Conservation (phyloP, 2,888 invertebrate genomes). For the Boloria euphrosyne region DNA sequence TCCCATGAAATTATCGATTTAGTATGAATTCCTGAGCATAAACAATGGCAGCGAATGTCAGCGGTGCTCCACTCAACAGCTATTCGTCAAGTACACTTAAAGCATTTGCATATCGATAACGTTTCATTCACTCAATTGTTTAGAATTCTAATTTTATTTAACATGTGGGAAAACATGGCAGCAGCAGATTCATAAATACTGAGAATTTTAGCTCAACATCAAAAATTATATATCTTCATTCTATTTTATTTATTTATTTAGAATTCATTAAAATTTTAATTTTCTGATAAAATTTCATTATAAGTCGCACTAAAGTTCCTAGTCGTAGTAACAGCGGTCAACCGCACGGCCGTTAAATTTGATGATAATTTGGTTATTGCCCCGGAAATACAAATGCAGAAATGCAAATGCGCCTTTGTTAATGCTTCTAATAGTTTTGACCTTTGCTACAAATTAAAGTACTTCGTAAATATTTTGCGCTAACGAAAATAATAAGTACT, state of each 20-base stretch:
- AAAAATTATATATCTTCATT: no score
- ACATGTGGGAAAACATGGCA: slow-evolving; percentile 26
- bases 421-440: slow-evolving; percentile 62
- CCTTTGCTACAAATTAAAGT: slow-evolving; percentile 60
- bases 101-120: slow-evolving; percentile 77
- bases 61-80: slow-evolving; percentile 51
- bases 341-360: slow-evolving; percentile 68
- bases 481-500: slow-evolving; percentile 41
- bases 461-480: slow-evolving; percentile 65
- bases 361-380: slow-evolving; percentile 71
- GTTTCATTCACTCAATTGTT: slow-evolving; percentile 32
- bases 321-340: slow-evolving; percentile 55
- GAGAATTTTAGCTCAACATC: no score
- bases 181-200: background rate
- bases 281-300: background rate
- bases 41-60: slow-evolving; percentile 72
- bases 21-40: slow-evolving; percentile 47
- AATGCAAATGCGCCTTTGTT: slow-evolving; percentile 77
- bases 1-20: slow-evolving; percentile 56
- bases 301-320: slow-evolving; percentile 6
- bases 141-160: slow-evolving; percentile 12
- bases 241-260: background rate
- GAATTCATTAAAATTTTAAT: background rate
- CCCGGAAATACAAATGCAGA: slow-evolving; percentile 60
- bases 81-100: slow-evolving; percentile 61